A percentile compares a stretch with the other conserved stretches of the same genome.
Conservation (phyloP, 2,888 invertebrate species). For the Germaria angustata region DNA sequence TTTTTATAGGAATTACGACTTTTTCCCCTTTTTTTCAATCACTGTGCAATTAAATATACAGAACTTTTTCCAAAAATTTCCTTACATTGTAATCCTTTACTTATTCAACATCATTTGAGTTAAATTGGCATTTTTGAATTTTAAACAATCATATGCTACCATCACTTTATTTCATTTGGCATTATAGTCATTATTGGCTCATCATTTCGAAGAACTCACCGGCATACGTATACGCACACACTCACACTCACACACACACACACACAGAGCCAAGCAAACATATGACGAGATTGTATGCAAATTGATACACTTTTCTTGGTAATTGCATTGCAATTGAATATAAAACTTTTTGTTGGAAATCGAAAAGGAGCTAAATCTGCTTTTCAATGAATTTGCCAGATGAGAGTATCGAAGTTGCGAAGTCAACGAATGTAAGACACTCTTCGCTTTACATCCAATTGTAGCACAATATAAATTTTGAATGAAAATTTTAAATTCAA, state of each 20-base stretch:
- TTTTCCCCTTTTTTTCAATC: too few relatives aligned
- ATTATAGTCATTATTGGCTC: constrained; percentile 26
- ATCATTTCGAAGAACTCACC: constrained; percentile 1
- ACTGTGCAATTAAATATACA: too few relatives aligned
- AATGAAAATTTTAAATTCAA: too few relatives aligned
- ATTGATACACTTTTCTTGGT: constrained; percentile 29
- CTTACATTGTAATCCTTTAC: background rate
- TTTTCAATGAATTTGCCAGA: background rate
- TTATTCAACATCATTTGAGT: background rate
- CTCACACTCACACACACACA: too few relatives aligned
- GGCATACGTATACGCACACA: background rate
- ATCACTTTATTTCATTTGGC: background rate
- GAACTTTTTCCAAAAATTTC: too few relatives aligned
- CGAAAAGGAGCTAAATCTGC: background rate
- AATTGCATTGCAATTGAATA: constrained; percentile 38
- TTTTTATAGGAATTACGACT: too few relatives aligned
- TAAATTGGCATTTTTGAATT: background rate
- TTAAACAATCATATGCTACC: background rate
- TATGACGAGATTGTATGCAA: constrained; percentile 17
- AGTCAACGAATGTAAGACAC: background rate
- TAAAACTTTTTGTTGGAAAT: background rate
- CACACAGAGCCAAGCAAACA: too few relatives aligned
- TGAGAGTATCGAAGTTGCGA: background rate
- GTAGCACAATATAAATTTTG: too few relatives aligned
- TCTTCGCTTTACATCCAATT: background rate